These are phyloP conservation scores for Ataeniobius toweri DNA, from an alignment of 2,797 vertebrate species.

Conservation along the genomic window DNA sequence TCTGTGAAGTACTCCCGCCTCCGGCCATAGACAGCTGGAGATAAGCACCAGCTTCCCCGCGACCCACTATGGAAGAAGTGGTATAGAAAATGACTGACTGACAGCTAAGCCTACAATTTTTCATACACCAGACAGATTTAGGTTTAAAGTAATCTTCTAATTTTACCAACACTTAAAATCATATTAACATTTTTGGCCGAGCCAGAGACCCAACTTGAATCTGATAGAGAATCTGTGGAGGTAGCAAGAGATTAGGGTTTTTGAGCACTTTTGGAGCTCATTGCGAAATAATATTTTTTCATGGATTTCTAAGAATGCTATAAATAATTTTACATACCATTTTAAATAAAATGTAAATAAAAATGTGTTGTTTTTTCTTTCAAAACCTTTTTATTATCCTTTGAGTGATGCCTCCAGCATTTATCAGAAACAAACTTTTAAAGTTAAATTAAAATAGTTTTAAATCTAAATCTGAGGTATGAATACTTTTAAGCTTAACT, in stretches of 20 bases:
- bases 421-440: background rate
- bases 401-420: background rate
- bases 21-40: too few species aligned
- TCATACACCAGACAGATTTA: background rate
- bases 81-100: too few species aligned
- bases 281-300: background rate
- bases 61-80: too few species aligned
- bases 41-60: too few species aligned
- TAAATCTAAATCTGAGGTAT: background rate
- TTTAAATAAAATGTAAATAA: background rate
- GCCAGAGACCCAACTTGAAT: background rate
- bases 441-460: background rate
- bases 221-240: background rate
- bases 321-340: background rate
- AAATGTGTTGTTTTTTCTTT: background rate
- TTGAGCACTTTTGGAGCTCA: background rate
- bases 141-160: background rate
- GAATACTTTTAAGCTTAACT: background rate
- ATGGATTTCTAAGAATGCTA: background rate
- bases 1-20: too few species aligned
- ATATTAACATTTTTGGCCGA: too few species aligned
- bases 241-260: background rate
- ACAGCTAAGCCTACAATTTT: background rate
- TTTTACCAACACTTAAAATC: too few species aligned
- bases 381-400: background rate